Evolutionary conservation across 2,797 vertebrate genomes (phyloP).

Genomic region (Staurois parvus): DNA sequence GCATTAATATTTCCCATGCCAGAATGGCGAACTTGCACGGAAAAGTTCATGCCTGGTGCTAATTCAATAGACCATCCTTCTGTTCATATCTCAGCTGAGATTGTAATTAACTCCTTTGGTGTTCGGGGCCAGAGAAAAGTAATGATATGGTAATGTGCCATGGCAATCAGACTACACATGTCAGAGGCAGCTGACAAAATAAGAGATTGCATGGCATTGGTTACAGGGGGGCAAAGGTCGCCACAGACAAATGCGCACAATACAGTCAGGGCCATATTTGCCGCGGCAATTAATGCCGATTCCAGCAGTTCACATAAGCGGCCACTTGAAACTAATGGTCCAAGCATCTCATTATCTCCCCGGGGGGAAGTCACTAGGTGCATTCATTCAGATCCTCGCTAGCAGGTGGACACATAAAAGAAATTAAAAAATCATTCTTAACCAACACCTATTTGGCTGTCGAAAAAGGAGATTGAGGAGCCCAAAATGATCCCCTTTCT

Average conservation of each 20-base stretch:
- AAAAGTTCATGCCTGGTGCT: background rate
- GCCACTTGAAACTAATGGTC: constrained; percentile 59
- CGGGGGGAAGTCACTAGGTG: constrained; percentile 42
- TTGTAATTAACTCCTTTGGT: constrained; percentile 56
- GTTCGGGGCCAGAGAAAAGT: constrained; percentile 37
- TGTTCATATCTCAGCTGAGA: constrained; percentile 47
- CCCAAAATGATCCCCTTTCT: constrained; percentile 45
- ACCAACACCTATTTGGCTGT: constrained; percentile 58
- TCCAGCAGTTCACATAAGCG: constrained; percentile 50
- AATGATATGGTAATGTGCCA: constrained; percentile 59
- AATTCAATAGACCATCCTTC: constrained; percentile 41
- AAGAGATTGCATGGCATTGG: constrained; percentile 54
- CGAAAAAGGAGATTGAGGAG: constrained; percentile 56
- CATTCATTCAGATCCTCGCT: constrained; percentile 39
- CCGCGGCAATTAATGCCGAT: constrained; percentile 46
- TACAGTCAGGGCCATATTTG: constrained; percentile 49
- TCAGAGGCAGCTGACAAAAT: constrained; percentile 58
- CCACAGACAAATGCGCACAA: constrained; percentile 32
- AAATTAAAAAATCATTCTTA: constrained; percentile 49
- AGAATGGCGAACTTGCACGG: background rate
- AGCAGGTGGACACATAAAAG: constrained; percentile 61
- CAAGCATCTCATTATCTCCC: constrained; percentile 56
- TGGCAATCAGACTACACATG: constrained; percentile 51
- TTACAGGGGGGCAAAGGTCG: constrained; percentile 57
- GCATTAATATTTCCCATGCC: background rate